Evolutionary conservation across 2,113 vertebrate species (phyloP), one percentile per base, ranked within the genome.

Genomic region (Stegastes partitus): DNA sequence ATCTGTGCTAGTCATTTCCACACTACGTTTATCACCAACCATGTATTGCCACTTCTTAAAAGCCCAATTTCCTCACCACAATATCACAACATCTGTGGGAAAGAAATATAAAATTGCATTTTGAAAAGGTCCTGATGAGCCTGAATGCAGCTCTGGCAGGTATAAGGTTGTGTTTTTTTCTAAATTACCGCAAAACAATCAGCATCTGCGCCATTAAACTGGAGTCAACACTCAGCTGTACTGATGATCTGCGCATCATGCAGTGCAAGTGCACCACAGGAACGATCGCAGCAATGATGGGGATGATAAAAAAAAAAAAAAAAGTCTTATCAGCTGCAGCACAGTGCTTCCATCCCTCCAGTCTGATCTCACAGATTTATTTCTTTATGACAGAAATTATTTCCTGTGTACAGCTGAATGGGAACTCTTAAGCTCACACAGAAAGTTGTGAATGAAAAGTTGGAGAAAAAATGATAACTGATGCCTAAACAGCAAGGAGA

Each of bases 181-280:
- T 68, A 26, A 23, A 23, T 62, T 68, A 39, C 44, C 18, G 47
- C 54, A 59, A 47, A 25, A 37, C 26, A 70, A 21, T 70, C 61
- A 67, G 28, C 11, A 42, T 22, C 34, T n/a, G 26, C 64, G 7
- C 28, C 4, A 23, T 18, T 51, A 55, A 21, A 25, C 28, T 23
- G 39, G 11, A 21, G 21, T 11, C n/a, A 57, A 31, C 23, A 25
- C 11, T 28, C 18, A 28, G 39, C 18, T 57, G 25, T 12, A 14
- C 11, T 44, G 56, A 6, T 55, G n/a, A 70, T 65, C 44, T 68
- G 25, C 22, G 55, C 21, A 12, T 31, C 44, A 15, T 49, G 37
- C 16, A 6, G 2, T 15, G 18, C 23, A 25, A 58, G n/a, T 66
- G 62, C 68, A 22, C 39, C 69, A 47, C 50, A 51, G 63, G 42